Evolutionary conservation across 2,113 vertebrate genomes (phyloP).

Genomic region (Daphoenositta chrysoptera): DNA sequence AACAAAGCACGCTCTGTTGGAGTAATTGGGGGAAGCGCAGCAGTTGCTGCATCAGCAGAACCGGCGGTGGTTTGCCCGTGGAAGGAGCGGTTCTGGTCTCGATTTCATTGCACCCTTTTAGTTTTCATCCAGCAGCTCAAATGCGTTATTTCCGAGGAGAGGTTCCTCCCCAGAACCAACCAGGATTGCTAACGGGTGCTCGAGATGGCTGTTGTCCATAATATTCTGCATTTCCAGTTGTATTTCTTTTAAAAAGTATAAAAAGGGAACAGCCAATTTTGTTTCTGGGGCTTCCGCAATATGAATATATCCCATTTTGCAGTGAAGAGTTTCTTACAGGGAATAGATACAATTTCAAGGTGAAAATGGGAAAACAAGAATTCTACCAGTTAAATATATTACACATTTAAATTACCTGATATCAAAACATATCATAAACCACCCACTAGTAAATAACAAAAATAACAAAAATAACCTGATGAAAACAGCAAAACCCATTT

Average conservation of each 20-base stretch:
- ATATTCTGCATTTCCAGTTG: background rate
- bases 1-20: background rate
- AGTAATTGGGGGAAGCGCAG: background rate
- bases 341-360: background rate
- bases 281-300: background rate
- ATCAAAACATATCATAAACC: background rate
- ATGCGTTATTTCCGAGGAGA: background rate
- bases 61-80: background rate
- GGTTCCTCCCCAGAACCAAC: background rate
- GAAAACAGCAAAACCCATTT: background rate
- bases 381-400: background rate
- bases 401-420: background rate
- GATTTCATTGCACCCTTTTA: background rate
- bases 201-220: background rate
- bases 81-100: background rate
- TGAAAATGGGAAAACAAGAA: background rate
- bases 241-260: background rate
- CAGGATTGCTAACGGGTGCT: background rate
- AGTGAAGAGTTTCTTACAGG: background rate
- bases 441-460: background rate
- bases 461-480: background rate
- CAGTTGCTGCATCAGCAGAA: background rate
- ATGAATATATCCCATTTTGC: background rate
- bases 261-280: background rate
- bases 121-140: background rate